Evolutionary conservation across 2,797 vertebrate genomes (phyloP).

Genomic region (Clamator glandarius): DNA sequence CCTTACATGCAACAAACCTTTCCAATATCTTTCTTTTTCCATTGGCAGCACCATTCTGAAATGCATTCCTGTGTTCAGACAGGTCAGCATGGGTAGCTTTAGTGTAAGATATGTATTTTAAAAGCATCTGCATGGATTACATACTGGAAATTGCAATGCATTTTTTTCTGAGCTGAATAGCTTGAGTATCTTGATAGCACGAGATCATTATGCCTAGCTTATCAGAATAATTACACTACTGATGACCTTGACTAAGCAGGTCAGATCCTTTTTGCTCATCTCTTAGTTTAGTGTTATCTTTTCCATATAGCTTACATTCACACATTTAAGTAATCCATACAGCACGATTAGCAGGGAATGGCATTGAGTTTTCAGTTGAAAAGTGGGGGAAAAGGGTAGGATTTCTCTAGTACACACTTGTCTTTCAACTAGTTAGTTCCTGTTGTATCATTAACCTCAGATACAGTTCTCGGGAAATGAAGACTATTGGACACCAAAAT

Average conservation of each 20-base stretch:
- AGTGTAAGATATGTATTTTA: background rate
- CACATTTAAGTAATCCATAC: constrained; percentile 67
- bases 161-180: constrained; percentile 32
- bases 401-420: background rate
- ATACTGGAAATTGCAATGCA: background rate
- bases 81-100: background rate
- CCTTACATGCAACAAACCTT: background rate
- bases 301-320: constrained; percentile 49
- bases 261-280: constrained; percentile 68
- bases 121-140: background rate
- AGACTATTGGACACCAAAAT: background rate
- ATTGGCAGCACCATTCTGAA: background rate
- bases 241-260: constrained; percentile 71
- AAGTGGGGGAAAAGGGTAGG: constrained; percentile 13
- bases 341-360: constrained; percentile 69
- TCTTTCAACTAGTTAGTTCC: constrained; percentile 11
- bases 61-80: background rate
- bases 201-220: constrained; percentile 39
- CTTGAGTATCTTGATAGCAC: constrained; percentile 38
- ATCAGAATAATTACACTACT: constrained; percentile 75
- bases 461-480: background rate
- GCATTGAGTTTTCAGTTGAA: constrained; percentile 44
- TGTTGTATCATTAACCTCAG: background rate
- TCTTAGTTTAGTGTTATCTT: constrained; percentile 72
- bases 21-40: background rate